Base-by-base conservation (phyloP, 1,140 invertebrate genomes). In the Riptortus pedestris region DNA sequence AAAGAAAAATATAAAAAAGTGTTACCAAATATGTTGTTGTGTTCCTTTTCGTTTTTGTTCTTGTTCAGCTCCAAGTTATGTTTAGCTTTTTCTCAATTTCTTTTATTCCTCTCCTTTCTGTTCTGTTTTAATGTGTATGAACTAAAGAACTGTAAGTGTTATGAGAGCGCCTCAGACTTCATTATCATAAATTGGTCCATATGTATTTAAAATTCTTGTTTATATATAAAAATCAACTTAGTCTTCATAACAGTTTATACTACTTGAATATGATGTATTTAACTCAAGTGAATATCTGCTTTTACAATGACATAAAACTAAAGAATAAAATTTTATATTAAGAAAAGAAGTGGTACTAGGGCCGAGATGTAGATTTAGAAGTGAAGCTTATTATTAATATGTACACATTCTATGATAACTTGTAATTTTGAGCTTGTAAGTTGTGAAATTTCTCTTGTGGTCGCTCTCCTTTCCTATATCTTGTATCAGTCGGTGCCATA, bases 141-240 rank as follows among this genome's bases (percentile, higher is more conserved):
- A 47, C 18, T 47, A 47, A 22, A 20, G 16, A 38, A 9, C 7
- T 38, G 33, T 38, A 38, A 38, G 5, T n/a, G 22, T 20, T 47
- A 47, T 47, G 45, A 47, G 45, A 47, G 45, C 45, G 45, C 45
- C 45, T 47, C 45, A n/a, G n/a, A n/a, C n/a, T n/a, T n/a, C n/a
- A n/a, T n/a, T n/a, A n/a, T n/a, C n/a, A n/a, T n/a, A 47, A 47
- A 47, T 47, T 22, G 18, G 45, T 47, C 18, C 12, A 20, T 38
- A 16, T 38, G 33, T 38, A 9, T 38, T 47, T 3, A 20, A 5
- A 47, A 47, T 47, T 47, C 0, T 2, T 47, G 18, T 47, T 3
- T 3, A 20, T n/a, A 22, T 20, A 20, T 3, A 47, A 4, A 47
- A 14, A 45, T n/a, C 16, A 45, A 4, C 16, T n/a, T 3, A 47